Conservation (phyloP, 2,113 vertebrate species). For the Helogale parvula region DNA sequence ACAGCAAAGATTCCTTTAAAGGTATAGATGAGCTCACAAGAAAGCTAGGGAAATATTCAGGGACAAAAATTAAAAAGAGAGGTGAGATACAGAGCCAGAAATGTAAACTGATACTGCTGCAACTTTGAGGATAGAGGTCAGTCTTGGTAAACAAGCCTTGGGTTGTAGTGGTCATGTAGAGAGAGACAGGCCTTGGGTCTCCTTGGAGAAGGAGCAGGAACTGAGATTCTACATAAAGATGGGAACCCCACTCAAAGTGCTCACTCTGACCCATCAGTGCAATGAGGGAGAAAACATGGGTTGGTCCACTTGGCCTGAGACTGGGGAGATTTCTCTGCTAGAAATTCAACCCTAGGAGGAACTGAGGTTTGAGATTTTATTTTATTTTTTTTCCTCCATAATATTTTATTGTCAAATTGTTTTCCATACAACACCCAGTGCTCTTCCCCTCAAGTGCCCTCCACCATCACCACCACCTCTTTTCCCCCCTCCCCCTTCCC, state of each 20-base stretch:
- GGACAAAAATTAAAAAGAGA: neutral
- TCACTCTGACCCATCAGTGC: neutral
- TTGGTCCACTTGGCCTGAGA: neutral
- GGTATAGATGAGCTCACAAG: neutral
- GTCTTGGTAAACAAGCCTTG: neutral
- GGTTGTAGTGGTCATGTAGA: neutral
- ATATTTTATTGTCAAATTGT: too few relatives aligned
- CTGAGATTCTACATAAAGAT: neutral
- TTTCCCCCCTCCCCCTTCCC: too few relatives aligned
- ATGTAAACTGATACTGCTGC: fast-evolving
- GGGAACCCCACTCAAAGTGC: neutral
- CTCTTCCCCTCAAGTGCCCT: too few relatives aligned
- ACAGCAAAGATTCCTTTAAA: neutral
- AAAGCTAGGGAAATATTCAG: neutral
- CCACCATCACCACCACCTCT: too few relatives aligned
- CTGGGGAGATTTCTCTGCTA: neutral
- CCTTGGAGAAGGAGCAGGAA: neutral
- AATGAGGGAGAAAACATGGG: neutral
- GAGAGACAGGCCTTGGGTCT: neutral
- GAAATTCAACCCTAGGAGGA: neutral
- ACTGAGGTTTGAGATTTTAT: neutral
- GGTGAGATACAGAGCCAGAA: neutral
- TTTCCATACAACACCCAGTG: too few relatives aligned
- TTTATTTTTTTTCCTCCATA: too few relatives aligned
- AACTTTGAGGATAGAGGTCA: neutral